Evolutionary conservation across 1,140 invertebrate species (phyloP).

Genomic region (Tenebrio molitor): DNA sequence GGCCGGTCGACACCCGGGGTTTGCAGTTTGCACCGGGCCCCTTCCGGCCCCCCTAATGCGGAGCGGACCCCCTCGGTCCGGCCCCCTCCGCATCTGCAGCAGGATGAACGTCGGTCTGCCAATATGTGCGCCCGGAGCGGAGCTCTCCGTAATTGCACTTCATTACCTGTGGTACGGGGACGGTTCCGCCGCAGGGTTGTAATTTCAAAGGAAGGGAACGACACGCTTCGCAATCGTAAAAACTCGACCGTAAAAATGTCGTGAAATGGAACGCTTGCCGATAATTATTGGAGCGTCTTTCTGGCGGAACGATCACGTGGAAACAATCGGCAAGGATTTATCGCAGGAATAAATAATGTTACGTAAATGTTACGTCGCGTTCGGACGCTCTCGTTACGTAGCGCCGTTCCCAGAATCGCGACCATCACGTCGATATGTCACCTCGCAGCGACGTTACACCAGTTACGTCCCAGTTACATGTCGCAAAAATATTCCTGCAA

Average conservation of each 20-base stretch:
- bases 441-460: no score
- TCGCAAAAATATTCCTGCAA: no score
- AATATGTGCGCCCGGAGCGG: slow-evolving; percentile 11
- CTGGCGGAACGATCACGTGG: background rate
- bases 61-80: slow-evolving; percentile 9
- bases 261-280: slow-evolving; percentile 25
- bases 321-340: slow-evolving; percentile 15
- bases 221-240: slow-evolving; percentile 31
- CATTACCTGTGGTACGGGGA: slow-evolving; percentile 20
- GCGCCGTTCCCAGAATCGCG: no score
- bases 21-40: slow-evolving; percentile 37
- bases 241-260: slow-evolving; percentile 31
- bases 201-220: slow-evolving; percentile 19
- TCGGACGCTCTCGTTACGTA: no score
- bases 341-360: background rate
- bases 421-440: no score
- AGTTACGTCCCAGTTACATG: no score
- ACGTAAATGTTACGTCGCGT: background rate
- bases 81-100: background rate
- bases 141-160: slow-evolving; percentile 17
- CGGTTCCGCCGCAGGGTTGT: slow-evolving; percentile 16
- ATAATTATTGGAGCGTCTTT: slow-evolving; percentile 26
- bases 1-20: slow-evolving; percentile 48
- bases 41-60: slow-evolving; percentile 43
- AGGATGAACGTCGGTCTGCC: slow-evolving; percentile 20